phyloP scores from a whole-genome alignment of 1,140 invertebrate genomes.

The Potamilus streckersoni region DNA sequence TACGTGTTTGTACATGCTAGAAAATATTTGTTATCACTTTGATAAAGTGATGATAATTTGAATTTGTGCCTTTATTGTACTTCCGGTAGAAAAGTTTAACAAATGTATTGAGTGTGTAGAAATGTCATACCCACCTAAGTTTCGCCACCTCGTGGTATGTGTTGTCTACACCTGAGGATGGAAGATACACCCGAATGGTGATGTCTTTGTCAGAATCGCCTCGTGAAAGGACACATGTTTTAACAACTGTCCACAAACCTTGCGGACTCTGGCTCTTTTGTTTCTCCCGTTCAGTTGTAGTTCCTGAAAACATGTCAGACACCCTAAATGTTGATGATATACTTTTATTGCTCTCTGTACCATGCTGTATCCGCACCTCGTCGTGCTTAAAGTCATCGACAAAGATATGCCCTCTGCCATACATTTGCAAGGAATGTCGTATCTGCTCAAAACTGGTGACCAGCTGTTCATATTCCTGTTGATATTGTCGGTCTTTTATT shows the following conservation, averaged over 20 bases:
- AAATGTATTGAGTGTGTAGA: background rate
- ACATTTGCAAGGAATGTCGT: constrained; percentile 9
- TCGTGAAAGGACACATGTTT: constrained; percentile 20
- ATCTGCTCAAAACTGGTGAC: constrained; percentile 10
- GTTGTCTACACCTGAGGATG: constrained; percentile 16
- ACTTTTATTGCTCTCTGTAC: background rate
- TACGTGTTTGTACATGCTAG: too few species aligned
- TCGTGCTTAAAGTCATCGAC: constrained; percentile 20
- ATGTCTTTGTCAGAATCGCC: constrained; percentile 19
- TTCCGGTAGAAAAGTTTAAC: too few species aligned
- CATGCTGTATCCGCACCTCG: constrained; percentile 22
- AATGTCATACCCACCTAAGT: constrained; percentile 28
- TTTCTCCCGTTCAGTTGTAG: constrained; percentile 11
- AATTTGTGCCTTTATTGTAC: too few species aligned
- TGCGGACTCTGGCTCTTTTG: constrained; percentile 2
- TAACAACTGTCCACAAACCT: constrained; percentile 28
- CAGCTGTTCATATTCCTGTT: constrained; percentile 17
- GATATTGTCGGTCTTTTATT: constrained; percentile 10
- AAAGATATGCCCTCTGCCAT: constrained; percentile 28
- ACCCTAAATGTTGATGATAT: constrained; percentile 15
- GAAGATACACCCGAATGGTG: constrained; percentile 30
- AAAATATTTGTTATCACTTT: too few species aligned
- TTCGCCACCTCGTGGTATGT: constrained; percentile 37
- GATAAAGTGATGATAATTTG: too few species aligned
- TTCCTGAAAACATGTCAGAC: constrained; percentile 17